phyloP scores from a whole-genome alignment of 1,140 invertebrate species.

The Zaprionus taronus region DNA sequence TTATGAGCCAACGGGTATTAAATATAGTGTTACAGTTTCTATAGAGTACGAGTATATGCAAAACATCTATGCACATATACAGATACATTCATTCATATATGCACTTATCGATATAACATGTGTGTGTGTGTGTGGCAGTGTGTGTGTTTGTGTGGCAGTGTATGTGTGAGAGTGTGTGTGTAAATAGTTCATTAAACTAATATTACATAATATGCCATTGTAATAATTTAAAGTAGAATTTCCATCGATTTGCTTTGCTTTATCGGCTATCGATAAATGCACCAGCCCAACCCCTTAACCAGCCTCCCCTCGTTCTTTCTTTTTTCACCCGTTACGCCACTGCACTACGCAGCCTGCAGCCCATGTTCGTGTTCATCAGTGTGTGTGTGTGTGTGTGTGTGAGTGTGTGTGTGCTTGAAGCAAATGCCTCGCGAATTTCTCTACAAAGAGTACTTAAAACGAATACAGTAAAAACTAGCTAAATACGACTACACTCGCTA shows the following conservation, averaged over 20 bases:
- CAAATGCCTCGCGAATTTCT: constrained; percentile 31
- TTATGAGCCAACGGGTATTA: constrained; percentile 13
- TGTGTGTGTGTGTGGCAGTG: not conserved
- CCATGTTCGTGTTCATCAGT: constrained; percentile 16
- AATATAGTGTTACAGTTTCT: constrained; percentile 16
- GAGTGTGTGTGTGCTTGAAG: constrained; percentile 27
- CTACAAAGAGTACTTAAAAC: constrained; percentile 55
- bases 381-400: constrained; percentile 17
- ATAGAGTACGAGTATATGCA: constrained; percentile 9
- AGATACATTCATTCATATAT: constrained; percentile 32
- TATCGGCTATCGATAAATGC: constrained; percentile 33
- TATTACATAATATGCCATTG: constrained; percentile 54
- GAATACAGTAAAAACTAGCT: constrained; percentile 56
- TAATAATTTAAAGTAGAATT: constrained; percentile 58
- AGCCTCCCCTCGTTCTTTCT: not conserved
- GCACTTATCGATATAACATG: constrained; percentile 21
- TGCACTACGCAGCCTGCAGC: constrained; percentile 32
- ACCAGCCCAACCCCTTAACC: constrained; percentile 11
- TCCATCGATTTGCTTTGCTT: constrained; percentile 10
- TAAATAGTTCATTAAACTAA: constrained; percentile 44
- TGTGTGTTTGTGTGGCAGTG: constrained; percentile 30
- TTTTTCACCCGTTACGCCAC: constrained; percentile 20
- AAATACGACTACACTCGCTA: constrained; percentile 55
- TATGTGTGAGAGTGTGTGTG: constrained; percentile 18
- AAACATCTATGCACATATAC: constrained; percentile 17